Evolutionary conservation across 2,113 vertebrate species (phyloP).

Genomic region (Hyaena hyaena): DNA sequence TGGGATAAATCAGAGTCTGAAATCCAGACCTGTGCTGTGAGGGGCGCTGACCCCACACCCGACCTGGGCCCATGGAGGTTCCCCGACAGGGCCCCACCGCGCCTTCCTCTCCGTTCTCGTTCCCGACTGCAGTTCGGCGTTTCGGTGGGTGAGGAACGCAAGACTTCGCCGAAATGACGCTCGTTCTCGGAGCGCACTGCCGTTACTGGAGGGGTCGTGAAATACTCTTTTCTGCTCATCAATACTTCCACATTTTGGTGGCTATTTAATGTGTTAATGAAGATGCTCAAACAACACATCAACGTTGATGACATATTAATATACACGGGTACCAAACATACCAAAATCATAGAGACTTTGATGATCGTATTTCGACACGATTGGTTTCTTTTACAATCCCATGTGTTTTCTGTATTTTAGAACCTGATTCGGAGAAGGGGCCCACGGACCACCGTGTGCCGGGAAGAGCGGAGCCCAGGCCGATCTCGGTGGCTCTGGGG

Average conservation of each 20-base stretch:
- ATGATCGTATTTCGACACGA: not conserved
- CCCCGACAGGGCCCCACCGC: not conserved
- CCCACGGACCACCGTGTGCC: not conserved
- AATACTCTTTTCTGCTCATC: not conserved
- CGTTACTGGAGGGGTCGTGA: not conserved
- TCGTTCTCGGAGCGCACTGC: not conserved
- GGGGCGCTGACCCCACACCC: not conserved
- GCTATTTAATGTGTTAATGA: not conserved
- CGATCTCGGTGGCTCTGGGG: not conserved
- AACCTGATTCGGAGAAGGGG: not conserved
- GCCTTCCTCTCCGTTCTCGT: not conserved
- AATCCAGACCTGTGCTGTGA: not conserved
- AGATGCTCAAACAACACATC: not conserved
- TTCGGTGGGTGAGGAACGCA: not conserved
- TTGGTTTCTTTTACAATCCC: not conserved
- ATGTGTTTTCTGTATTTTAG: not conserved
- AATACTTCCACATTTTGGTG: not conserved
- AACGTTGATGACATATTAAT: not conserved
- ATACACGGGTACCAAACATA: accelerated
- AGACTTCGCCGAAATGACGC: not conserved
- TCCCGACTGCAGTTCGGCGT: not conserved
- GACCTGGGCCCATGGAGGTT: not conserved
- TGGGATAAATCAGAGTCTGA: not conserved
- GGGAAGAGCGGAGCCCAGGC: not conserved
- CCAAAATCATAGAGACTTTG: not conserved